Percentiles rank a stretch among this genome's conserved stretches.
Conservation (phyloP, 2,888 invertebrate genomes). For the Entomobrya multifasciata region DNA sequence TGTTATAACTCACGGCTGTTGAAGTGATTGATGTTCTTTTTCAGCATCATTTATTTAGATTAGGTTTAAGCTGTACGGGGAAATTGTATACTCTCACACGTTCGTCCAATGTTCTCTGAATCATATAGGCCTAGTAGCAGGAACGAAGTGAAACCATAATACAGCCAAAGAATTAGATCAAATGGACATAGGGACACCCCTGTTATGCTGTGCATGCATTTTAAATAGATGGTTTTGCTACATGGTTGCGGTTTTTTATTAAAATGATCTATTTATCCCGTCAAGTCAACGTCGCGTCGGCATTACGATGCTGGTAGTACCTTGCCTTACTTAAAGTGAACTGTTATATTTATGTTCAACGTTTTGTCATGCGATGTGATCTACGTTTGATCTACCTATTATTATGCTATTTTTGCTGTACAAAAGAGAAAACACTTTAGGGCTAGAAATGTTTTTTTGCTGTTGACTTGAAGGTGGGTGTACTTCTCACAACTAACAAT, state of each 20-base stretch:
- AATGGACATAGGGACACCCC: background rate
- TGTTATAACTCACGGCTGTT: conserved; percentile 66
- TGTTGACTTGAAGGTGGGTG: background rate
- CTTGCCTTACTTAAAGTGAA: conserved; percentile 17
- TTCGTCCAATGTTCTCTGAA: conserved; percentile 69
- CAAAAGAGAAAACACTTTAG: background rate
- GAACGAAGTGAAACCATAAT: background rate
- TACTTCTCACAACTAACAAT: background rate
- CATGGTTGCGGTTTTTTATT: background rate
- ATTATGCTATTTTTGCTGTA: background rate
- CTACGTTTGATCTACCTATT: background rate
- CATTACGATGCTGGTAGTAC: background rate
- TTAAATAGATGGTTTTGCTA: background rate
- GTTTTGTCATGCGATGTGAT: conserved; percentile 49
- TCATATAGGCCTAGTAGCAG: conserved; percentile 23
- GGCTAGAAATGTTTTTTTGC: conserved; percentile 1
- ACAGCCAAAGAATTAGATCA: background rate
- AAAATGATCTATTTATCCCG: conserved; percentile 57
- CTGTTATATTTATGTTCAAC: conserved; percentile 37
- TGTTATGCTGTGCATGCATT: background rate
- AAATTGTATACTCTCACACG: conserved; percentile 61
- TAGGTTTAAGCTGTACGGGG: conserved; percentile 68
- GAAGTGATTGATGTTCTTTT: conserved; percentile 78
- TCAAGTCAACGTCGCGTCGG: conserved; percentile 51
- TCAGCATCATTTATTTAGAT: conserved; percentile 79